Evolutionary conservation across 2,888 invertebrate genomes (phyloP).

Genomic region (Sympetrum striolatum): DNA sequence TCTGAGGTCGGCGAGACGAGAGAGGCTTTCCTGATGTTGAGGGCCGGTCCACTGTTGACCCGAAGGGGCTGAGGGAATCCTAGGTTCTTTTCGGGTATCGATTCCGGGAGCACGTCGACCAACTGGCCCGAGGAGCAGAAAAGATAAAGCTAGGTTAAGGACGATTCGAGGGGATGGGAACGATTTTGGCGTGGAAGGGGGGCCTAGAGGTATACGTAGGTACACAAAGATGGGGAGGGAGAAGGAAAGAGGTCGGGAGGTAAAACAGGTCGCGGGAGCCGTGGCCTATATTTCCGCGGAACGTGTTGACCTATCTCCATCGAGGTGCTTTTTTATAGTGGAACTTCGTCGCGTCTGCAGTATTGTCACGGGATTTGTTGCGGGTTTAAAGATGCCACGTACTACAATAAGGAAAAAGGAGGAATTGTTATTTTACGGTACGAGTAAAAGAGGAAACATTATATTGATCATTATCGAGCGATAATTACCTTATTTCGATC

Average conservation of each 20-base stretch:
- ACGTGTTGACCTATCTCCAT: background rate
- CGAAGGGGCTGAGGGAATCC: slow-evolving; percentile 8
- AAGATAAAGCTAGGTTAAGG: background rate
- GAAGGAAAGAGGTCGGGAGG: no score
- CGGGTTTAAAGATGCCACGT: no score
- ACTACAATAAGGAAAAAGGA: no score
- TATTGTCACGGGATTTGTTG: no score
- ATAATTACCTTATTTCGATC: no score
- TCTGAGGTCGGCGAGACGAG: background rate
- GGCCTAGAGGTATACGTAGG: background rate
- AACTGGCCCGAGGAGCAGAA: background rate
- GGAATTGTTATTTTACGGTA: no score
- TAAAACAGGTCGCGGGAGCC: background rate
- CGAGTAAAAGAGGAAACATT: no score
- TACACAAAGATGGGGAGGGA: background rate
- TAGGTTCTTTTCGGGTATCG: slow-evolving; percentile 24
- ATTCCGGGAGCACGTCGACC: slow-evolving; percentile 10
- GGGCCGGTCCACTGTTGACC: slow-evolving; percentile 8
- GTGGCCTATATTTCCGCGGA: background rate
- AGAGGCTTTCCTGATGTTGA: slow-evolving; percentile 10
- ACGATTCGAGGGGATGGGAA: background rate
- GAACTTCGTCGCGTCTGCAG: no score
- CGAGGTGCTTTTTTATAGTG: no score
- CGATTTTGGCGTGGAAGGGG: background rate
- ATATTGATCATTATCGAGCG: no score